A percentile compares a stretch with the other conserved stretches of the same genome.
Evolutionary conservation across 2,797 vertebrate genomes (phyloP).

Genomic region (Strix occidentalis): DNA sequence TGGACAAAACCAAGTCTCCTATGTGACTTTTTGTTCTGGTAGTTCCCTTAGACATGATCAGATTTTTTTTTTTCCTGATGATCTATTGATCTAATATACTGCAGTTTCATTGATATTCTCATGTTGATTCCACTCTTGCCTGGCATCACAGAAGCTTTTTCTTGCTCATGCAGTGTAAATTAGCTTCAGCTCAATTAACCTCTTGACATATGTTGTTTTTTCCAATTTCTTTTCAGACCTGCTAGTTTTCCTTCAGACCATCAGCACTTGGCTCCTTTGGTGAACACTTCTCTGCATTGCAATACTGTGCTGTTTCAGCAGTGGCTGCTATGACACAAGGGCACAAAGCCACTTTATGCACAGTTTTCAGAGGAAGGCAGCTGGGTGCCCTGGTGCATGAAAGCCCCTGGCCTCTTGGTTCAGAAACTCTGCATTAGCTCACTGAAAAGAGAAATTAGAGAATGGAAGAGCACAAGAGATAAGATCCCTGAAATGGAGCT

Average conservation of each 20-base stretch:
- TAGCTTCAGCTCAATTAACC: conserved; percentile 57
- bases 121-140: neutral
- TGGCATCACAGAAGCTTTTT: conserved; percentile 7
- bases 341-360: neutral
- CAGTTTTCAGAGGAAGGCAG: neutral
- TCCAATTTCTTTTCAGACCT: conserved; percentile 15
- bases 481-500: neutral
- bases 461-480: neutral
- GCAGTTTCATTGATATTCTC: conserved; percentile 18
- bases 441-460: neutral
- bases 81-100: conserved; percentile 19
- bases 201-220: conserved; percentile 16
- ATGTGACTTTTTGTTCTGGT: neutral
- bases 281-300: neutral
- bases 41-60: neutral
- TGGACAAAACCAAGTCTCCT: neutral
- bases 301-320: neutral
- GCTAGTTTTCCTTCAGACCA: neutral
- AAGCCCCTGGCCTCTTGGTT: neutral
- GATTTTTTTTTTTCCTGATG: neutral
- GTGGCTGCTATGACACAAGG: neutral
- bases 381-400: neutral
- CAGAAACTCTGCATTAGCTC: neutral
- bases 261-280: neutral
- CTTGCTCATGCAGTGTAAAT: conserved; percentile 36